Evolutionary conservation across 2,888 invertebrate genomes (phyloP).

Genomic region (Epistrophe grossulariae): DNA sequence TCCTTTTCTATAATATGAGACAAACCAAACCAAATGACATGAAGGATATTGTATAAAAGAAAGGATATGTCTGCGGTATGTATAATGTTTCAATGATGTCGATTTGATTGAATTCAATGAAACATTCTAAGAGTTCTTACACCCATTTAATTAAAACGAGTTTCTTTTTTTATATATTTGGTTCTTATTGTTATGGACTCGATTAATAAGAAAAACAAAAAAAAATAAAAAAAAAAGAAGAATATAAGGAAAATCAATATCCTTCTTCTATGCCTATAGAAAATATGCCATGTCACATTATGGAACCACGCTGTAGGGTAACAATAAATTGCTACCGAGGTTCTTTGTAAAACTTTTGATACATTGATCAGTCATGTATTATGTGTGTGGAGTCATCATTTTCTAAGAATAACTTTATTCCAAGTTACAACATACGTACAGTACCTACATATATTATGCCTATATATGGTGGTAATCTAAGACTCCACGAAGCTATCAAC

Average conservation of each 20-base stretch:
- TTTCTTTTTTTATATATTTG: not conserved
- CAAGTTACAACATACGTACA: not conserved
- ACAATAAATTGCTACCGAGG: slow-evolving; percentile 37
- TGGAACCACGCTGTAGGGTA: slow-evolving; percentile 25
- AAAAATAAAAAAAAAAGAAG: too few relatives aligned
- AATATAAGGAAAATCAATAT: slow-evolving; percentile 42
- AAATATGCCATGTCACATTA: slow-evolving; percentile 18
- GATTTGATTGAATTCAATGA: not conserved
- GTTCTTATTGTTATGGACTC: slow-evolving; percentile 5
- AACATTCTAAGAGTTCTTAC: not conserved
- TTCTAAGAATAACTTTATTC: slow-evolving; percentile 35
- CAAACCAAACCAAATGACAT: not conserved
- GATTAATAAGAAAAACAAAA: not conserved
- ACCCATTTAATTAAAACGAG: slow-evolving; percentile 8
- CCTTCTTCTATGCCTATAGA: slow-evolving; percentile 21
- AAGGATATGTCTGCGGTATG: not conserved
- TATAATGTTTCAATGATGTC: not conserved
- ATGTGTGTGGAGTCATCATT: slow-evolving; percentile 20
- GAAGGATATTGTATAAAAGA: not conserved
- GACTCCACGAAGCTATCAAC: slow-evolving; percentile 16
- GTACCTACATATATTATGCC: not conserved
- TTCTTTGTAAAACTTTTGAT: slow-evolving; percentile 29
- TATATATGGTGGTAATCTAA: slow-evolving; percentile 2
- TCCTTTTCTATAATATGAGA: not conserved
- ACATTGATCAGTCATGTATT: slow-evolving; percentile 37